Conservation (phyloP, 2,888 invertebrate species). For the Aleiodes testaceus region DNA sequence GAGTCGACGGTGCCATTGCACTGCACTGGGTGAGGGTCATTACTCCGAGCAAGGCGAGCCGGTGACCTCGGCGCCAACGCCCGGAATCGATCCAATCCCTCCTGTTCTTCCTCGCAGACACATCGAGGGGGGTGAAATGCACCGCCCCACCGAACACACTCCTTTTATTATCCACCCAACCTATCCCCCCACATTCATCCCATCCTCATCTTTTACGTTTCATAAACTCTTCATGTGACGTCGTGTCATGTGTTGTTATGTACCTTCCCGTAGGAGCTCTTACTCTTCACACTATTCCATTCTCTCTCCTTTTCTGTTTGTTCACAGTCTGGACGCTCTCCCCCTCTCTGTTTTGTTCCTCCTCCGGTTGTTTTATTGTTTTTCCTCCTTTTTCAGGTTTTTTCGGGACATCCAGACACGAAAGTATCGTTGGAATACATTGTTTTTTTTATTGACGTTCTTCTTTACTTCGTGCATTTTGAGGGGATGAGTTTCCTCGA, state of each 20-base stretch:
- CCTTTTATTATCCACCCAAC: conserved; percentile 53
- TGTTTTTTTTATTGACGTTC: background rate
- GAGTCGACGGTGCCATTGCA: conserved; percentile 69
- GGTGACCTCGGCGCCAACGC: conserved; percentile 73
- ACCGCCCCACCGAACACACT: conserved; percentile 53
- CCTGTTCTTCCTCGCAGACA: conserved; percentile 46
- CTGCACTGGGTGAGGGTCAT: conserved; percentile 74
- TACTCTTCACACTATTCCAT: conserved; percentile 18
- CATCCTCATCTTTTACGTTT: conserved; percentile 2
- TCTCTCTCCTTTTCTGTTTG: conserved; percentile 38
- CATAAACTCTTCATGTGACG: background rate
- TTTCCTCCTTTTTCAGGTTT: background rate
- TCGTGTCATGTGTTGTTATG: background rate
- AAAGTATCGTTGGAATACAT: conserved; percentile 2
- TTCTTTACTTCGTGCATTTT: background rate
- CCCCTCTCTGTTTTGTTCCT: conserved; percentile 26
- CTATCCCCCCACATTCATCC: background rate
- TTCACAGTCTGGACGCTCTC: conserved; percentile 47
- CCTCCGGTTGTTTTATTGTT: background rate
- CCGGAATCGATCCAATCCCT: conserved; percentile 71
- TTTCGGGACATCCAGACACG: conserved; percentile 4
- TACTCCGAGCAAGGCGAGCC: conserved; percentile 72
- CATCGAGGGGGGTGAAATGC: conserved; percentile 63
- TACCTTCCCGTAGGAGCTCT: conserved; percentile 22
- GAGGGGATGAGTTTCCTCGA: conserved; percentile 21